Conservation (phyloP, 2,113 vertebrate genomes). For the Pteruthius melanotis region DNA sequence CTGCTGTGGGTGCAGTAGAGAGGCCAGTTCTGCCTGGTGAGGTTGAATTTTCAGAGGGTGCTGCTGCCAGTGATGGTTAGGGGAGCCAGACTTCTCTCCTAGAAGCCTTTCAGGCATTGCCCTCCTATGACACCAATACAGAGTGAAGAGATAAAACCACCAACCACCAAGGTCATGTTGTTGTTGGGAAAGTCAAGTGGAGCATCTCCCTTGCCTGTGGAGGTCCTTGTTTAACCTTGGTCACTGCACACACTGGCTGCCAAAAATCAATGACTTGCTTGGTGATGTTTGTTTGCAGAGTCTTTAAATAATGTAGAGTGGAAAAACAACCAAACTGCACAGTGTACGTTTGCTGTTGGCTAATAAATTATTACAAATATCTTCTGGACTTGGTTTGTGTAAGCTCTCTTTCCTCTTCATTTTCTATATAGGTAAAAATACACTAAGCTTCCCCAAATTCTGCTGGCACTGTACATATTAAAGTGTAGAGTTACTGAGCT, state of each 20-base stretch:
- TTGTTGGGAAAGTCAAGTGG: background rate
- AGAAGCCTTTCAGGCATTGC: background rate
- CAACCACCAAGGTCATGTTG: background rate
- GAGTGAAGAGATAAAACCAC: background rate
- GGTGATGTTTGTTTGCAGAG: slow-evolving; percentile 8
- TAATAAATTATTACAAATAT: background rate
- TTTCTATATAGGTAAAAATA: background rate
- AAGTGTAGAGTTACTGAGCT: background rate
- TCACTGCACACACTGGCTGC: background rate
- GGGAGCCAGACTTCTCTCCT: background rate
- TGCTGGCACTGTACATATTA: background rate
- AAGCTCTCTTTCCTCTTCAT: background rate
- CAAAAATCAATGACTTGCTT: slow-evolving; percentile 13
- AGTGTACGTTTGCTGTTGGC: background rate
- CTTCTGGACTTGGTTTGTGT: background rate
- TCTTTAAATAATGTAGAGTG: slow-evolving; percentile 1
- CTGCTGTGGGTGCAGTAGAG: background rate
- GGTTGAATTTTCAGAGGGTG: background rate
- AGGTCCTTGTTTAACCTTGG: slow-evolving; percentile 1
- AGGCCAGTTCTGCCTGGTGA: background rate
- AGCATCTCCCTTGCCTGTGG: background rate
- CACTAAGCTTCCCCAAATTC: background rate
- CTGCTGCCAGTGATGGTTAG: background rate
- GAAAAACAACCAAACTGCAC: background rate
- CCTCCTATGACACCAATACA: background rate